A percentile compares a stretch with the other conserved stretches of the same genome.
These are phyloP conservation scores for Jordanella pulchra DNA, from an alignment of 2,797 vertebrate genomes.

Conservation along the genomic window DNA sequence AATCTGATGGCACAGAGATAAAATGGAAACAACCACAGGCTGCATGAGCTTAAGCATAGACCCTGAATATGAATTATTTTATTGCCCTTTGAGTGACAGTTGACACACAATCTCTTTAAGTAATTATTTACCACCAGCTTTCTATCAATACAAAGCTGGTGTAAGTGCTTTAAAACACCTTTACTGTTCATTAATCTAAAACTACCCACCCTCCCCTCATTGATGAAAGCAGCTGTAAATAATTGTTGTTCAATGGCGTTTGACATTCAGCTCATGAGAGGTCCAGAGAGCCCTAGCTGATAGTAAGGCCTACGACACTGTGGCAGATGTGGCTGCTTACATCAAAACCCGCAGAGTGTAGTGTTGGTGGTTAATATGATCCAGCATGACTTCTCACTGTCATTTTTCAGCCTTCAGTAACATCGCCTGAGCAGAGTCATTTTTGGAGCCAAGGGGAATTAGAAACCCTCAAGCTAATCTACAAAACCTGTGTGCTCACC, in stretches of 20 bases:
- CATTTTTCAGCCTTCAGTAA: slow-evolving; percentile 58
- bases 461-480: slow-evolving; percentile 74
- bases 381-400: slow-evolving; percentile 61
- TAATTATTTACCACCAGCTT: slow-evolving; percentile 44
- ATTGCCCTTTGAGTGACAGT: slow-evolving; percentile 61
- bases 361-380: slow-evolving; percentile 58
- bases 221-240: slow-evolving; percentile 66
- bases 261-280: slow-evolving; percentile 56
- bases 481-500: slow-evolving; percentile 65
- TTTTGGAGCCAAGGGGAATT: slow-evolving; percentile 66
- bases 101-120: slow-evolving; percentile 50
- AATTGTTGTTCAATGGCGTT: slow-evolving; percentile 58
- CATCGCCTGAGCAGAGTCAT: slow-evolving; percentile 42
- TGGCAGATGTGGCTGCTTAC: slow-evolving; percentile 25
- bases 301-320: slow-evolving; percentile 17
- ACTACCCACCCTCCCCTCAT: slow-evolving; percentile 40
- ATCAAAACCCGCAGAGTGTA: slow-evolving; percentile 51
- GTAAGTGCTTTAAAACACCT: slow-evolving; percentile 62
- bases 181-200: slow-evolving; percentile 69
- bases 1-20: slow-evolving; percentile 38
- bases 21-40: slow-evolving; percentile 34
- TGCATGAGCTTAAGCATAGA: slow-evolving; percentile 19
- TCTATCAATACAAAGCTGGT: slow-evolving; percentile 58
- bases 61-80: slow-evolving; percentile 56
- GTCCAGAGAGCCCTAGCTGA: slow-evolving; percentile 32